A percentile compares a stretch with the other conserved stretches of the same genome.
phyloP scores from a whole-genome alignment of 2,888 invertebrate genomes.

The Chrysotoxum bicinctum region DNA sequence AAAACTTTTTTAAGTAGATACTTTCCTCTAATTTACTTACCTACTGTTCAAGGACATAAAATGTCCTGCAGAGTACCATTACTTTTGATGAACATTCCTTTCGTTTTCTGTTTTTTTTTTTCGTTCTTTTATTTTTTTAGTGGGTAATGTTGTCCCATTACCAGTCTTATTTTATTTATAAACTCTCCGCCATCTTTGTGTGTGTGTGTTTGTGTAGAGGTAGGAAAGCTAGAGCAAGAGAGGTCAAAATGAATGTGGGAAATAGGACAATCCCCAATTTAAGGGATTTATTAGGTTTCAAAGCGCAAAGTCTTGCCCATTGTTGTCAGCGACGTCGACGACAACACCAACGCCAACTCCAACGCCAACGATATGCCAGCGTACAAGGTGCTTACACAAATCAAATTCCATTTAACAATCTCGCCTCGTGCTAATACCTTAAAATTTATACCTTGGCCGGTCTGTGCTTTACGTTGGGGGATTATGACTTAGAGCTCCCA shows the following conservation, averaged over 20 bases:
- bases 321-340: constrained; percentile 8
- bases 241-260: constrained; percentile 33
- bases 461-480: constrained; percentile 54
- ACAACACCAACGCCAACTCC: not conserved
- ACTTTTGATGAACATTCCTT: constrained; percentile 32
- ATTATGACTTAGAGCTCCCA: constrained; percentile 60
- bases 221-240: not conserved
- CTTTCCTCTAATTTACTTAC: constrained; percentile 31
- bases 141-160: constrained; percentile 8
- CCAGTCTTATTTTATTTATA: constrained; percentile 33
- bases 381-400: constrained; percentile 70
- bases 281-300: constrained; percentile 49
- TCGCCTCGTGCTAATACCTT: constrained; percentile 64
- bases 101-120: not conserved
- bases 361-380: not conserved
- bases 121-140: not conserved
- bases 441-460: constrained; percentile 60
- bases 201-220: not conserved
- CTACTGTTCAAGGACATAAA: constrained; percentile 38
- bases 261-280: constrained; percentile 54
- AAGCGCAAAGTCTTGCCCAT: constrained; percentile 25
- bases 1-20: constrained; percentile 28
- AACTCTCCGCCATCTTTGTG: not conserved
- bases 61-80: constrained; percentile 25
- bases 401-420: constrained; percentile 67